Evolutionary conservation across 1,140 invertebrate genomes (phyloP).

Genomic region (Penaeus vannamei): DNA sequence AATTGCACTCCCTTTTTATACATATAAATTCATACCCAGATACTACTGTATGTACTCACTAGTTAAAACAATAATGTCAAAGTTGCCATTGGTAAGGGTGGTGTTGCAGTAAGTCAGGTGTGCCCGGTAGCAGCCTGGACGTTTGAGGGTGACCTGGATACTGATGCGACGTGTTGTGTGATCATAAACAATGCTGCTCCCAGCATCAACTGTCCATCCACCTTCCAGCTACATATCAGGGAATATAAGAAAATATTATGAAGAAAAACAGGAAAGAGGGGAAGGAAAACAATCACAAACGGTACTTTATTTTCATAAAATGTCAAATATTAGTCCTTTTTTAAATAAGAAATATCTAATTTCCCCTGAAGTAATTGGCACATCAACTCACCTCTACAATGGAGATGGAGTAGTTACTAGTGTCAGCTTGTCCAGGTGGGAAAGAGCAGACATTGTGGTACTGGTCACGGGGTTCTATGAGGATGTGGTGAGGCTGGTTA

Average conservation of each 20-base stretch:
- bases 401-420: conserved; percentile 76
- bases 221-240: conserved; percentile 36
- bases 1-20: too few species aligned
- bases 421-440: conserved; percentile 78
- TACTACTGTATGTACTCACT: conserved; percentile 75
- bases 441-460: conserved; percentile 88
- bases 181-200: conserved; percentile 75
- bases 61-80: conserved; percentile 92
- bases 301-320: too few species aligned
- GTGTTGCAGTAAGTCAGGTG: conserved; percentile 83
- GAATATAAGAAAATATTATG: too few species aligned
- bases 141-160: conserved; percentile 79
- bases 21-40: too few species aligned
- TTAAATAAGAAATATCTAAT: too few species aligned
- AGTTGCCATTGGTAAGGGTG: conserved; percentile 90
- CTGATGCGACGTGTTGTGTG: conserved; percentile 78
- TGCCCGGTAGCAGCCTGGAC: conserved; percentile 86
- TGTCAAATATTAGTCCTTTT: too few species aligned
- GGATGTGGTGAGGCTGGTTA: conserved; percentile 82
- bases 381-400: conserved; percentile 71
- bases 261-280: too few species aligned
- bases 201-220: conserved; percentile 54
- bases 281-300: too few species aligned
- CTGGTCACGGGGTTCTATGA: conserved; percentile 89
- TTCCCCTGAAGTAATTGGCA: background rate